Evolutionary conservation across 2,113 vertebrate genomes (phyloP).

Genomic region (Gymnarchus niloticus): DNA sequence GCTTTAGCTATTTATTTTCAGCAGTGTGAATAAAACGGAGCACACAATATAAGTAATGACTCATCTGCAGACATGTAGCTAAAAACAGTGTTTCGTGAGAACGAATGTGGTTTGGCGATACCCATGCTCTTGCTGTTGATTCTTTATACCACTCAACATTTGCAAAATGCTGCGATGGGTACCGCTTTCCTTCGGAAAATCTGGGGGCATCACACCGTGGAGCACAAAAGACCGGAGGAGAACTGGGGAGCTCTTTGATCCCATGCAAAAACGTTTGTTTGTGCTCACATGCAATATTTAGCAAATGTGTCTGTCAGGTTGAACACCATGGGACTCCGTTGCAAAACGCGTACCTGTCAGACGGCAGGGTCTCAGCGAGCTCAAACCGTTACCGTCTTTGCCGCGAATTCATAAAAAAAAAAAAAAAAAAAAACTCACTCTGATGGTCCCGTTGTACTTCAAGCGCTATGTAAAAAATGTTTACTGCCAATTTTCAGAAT

Average conservation of each 20-base stretch:
- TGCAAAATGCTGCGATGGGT: not conserved
- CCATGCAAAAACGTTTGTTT: not conserved
- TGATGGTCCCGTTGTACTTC: not conserved
- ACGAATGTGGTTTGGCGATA: not conserved
- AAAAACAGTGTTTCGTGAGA: not conserved
- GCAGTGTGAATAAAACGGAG: not conserved
- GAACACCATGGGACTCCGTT: not conserved
- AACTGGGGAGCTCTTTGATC: not conserved
- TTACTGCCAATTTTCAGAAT: not conserved
- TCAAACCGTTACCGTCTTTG: not conserved
- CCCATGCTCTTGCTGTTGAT: not conserved
- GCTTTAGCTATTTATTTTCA: not conserved
- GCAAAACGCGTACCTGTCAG: not conserved
- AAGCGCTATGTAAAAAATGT: not conserved
- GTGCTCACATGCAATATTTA: conserved; percentile 17
- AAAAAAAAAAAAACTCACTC: not conserved
- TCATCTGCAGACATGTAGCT: not conserved
- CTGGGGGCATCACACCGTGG: not conserved
- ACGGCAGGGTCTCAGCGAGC: not conserved
- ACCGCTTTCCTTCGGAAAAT: not conserved
- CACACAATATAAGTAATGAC: not conserved
- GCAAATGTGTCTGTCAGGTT: not conserved
- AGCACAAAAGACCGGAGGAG: not conserved
- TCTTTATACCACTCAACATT: no score
- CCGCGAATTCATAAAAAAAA: not conserved